phyloP scores from a whole-genome alignment of 1,140 invertebrate genomes.

The Zaprionus capensis region DNA sequence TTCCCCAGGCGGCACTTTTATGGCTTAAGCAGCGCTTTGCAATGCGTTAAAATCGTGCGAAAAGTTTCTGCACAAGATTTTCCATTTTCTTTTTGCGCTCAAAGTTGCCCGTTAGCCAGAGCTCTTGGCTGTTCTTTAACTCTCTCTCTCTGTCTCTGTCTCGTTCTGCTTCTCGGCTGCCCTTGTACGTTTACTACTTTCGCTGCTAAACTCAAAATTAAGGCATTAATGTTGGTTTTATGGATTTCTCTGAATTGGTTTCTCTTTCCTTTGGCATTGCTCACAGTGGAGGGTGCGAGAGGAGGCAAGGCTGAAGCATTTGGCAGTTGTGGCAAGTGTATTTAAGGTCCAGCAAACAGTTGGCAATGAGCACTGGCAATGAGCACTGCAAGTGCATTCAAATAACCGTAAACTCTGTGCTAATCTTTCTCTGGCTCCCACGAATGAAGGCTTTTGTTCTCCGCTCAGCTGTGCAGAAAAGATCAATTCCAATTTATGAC shows the following conservation, averaged over 20 bases:
- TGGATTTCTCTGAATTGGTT: conserved; percentile 60
- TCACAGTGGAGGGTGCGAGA: not conserved
- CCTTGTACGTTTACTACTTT: conserved; percentile 56
- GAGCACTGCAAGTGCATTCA: conserved; percentile 28
- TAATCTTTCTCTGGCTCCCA: conserved; percentile 17
- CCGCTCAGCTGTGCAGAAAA: conserved; percentile 7
- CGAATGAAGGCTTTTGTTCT: conserved; percentile 22
- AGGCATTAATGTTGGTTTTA: conserved; percentile 81
- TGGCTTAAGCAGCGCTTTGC: conserved; percentile 61
- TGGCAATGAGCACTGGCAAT: conserved; percentile 19
- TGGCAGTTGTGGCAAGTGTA: conserved; percentile 35
- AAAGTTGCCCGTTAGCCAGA: conserved; percentile 43
- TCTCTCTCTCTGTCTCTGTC: not conserved
- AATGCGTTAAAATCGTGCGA: conserved; percentile 70
- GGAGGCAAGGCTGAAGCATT: not conserved
- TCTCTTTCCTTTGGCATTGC: conserved; percentile 46
- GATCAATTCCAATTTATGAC: conserved; percentile 3
- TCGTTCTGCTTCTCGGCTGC: conserved; percentile 3
- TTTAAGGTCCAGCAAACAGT: conserved; percentile 57
- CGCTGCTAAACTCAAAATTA: conserved; percentile 68
- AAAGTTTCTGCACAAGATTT: conserved; percentile 57
- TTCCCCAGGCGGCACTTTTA: conserved; percentile 44
- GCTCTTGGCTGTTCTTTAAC: conserved; percentile 14
- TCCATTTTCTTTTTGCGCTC: conserved; percentile 35
- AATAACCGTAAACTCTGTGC: conserved; percentile 36